Evolutionary conservation across 1,140 invertebrate genomes (phyloP).

Genomic region (Octopus sinensis): DNA sequence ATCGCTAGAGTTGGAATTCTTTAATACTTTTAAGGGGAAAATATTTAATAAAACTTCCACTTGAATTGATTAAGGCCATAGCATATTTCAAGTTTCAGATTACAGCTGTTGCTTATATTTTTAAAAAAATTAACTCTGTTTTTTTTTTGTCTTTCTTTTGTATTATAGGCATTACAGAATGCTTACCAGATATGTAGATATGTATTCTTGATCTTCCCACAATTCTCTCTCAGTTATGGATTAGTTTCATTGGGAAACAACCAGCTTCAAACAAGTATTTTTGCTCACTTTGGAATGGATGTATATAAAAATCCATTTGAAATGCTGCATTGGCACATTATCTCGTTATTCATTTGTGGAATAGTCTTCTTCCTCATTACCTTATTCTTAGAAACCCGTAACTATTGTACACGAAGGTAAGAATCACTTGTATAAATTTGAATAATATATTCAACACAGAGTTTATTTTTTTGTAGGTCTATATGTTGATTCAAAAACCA

Average conservation of each 20-base stretch:
- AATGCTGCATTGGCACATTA: conserved; percentile 42
- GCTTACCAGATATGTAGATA: conserved; percentile 36
- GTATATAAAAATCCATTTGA: conserved; percentile 43
- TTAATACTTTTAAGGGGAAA: too few species aligned
- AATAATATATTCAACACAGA: background rate
- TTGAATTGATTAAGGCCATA: too few species aligned
- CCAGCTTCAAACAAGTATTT: conserved; percentile 42
- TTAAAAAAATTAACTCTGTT: too few species aligned
- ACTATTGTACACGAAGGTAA: conserved; percentile 30
- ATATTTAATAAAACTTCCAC: too few species aligned
- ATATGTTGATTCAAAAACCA: too few species aligned
- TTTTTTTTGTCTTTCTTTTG: background rate
- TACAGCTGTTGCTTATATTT: too few species aligned
- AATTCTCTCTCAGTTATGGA: conserved; percentile 45
- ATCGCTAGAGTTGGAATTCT: too few species aligned
- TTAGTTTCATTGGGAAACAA: conserved; percentile 47
- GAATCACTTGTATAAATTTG: background rate
- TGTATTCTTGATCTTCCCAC: conserved; percentile 52
- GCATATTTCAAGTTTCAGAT: too few species aligned
- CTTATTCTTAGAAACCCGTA: conserved; percentile 38
- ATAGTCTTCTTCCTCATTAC: conserved; percentile 47
- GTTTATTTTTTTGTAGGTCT: too few species aligned
- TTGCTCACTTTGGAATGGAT: conserved; percentile 41
- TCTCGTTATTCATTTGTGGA: conserved; percentile 45
- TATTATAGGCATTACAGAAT: conserved; percentile 35